phyloP scores from a whole-genome alignment of 2,888 invertebrate genomes.

The Ectemnius cavifrons region DNA sequence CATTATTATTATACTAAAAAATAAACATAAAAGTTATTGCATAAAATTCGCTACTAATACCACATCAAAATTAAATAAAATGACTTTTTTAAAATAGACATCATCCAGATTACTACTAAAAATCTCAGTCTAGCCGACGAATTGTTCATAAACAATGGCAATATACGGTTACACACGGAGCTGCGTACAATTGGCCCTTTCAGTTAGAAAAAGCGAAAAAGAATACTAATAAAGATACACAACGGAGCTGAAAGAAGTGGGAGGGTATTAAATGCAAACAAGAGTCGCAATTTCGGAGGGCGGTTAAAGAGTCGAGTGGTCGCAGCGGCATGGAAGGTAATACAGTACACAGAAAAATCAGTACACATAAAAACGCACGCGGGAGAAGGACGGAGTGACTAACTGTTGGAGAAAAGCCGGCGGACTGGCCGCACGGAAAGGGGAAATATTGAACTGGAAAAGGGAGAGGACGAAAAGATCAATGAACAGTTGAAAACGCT shows the following conservation, averaged over 20 bases:
- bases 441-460: slow-evolving; percentile 41
- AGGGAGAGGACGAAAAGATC: slow-evolving; percentile 42
- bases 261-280: slow-evolving; percentile 75
- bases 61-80: too few relatives aligned
- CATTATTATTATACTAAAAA: too few relatives aligned
- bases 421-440: slow-evolving; percentile 56
- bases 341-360: slow-evolving; percentile 24
- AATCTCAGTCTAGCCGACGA: too few relatives aligned
- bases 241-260: slow-evolving; percentile 67
- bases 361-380: slow-evolving; percentile 37
- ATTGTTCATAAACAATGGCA: too few relatives aligned
- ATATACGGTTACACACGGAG: too few relatives aligned
- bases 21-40: too few relatives aligned
- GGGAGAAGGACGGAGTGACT: slow-evolving; percentile 64
- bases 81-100: too few relatives aligned
- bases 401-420: slow-evolving; percentile 72
- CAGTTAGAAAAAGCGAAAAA: slow-evolving; percentile 8
- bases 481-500: slow-evolving; percentile 60
- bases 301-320: slow-evolving; percentile 72
- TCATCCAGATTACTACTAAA: too few relatives aligned
- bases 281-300: slow-evolving; percentile 74
- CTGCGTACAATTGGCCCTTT: not conserved
- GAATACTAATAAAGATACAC: slow-evolving; percentile 18
- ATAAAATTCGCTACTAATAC: too few relatives aligned
- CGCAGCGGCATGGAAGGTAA: slow-evolving; percentile 43